Evolutionary conservation across 37 sponge, comb jelly and placozoan genomes (phyloP).

Genomic region (Agelas oroides): DNA sequence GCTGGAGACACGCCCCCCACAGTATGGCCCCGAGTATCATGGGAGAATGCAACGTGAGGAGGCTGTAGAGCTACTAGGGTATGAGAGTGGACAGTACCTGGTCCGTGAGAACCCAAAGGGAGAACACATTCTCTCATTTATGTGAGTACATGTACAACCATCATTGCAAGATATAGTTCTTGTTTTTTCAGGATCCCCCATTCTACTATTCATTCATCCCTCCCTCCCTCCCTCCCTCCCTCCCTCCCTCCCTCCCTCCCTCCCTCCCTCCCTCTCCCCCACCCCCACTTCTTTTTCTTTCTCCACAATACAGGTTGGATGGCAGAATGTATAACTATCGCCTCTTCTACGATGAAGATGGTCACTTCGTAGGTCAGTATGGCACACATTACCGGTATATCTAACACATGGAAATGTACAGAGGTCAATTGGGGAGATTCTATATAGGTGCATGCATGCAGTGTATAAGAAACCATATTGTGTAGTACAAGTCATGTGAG

Average conservation of each 20-base stretch:
- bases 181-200: too few species aligned
- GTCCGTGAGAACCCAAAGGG: constrained; percentile 71
- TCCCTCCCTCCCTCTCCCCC: not conserved
- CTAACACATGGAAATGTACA: too few species aligned
- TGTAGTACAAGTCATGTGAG: too few species aligned
- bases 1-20: constrained; percentile 49
- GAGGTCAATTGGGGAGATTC: too few species aligned
- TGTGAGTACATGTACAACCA: constrained; percentile 43
- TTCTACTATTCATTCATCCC: too few species aligned
- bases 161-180: too few species aligned
- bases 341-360: constrained; percentile 51
- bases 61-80: constrained; percentile 31
- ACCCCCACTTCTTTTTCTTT: too few species aligned
- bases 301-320: constrained; percentile 20
- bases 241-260: too few species aligned
- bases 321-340: constrained; percentile 60
- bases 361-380: constrained; percentile 47
- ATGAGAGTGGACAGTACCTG: constrained; percentile 63
- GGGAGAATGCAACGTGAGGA: constrained; percentile 55
- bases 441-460: too few species aligned
- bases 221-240: too few species aligned
- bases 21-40: constrained; percentile 74
- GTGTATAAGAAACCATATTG: too few species aligned
- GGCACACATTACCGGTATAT: too few species aligned
- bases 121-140: constrained; percentile 64